Percentiles rank a stretch among this genome's conserved stretches.
phyloP scores from a whole-genome alignment of 1,140 invertebrate species.

The Helicoverpa zea region DNA sequence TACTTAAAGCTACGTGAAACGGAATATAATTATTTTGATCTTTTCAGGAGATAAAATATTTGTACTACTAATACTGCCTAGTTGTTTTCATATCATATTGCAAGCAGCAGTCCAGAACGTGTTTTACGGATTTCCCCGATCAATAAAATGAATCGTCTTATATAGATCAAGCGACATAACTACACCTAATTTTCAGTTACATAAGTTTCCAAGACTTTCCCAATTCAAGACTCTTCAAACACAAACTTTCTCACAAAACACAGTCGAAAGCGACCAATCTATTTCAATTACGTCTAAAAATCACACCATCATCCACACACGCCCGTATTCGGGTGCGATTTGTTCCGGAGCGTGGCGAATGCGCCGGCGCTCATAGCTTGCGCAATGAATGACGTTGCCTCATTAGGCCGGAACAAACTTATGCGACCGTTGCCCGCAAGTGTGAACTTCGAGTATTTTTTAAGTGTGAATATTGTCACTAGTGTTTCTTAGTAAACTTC shows the following conservation, averaged over 20 bases:
- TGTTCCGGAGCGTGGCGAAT: slow-evolving; percentile 78
- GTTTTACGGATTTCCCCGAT: no score
- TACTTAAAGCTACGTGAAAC: neutral
- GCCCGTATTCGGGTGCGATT: slow-evolving; percentile 75
- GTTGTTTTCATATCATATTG: no score
- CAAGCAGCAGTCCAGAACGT: no score
- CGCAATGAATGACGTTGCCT: slow-evolving; percentile 72
- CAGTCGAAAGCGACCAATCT: slow-evolving; percentile 33
- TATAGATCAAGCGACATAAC: no score
- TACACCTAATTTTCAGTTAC: no score
- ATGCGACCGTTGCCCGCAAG: slow-evolving; percentile 44
- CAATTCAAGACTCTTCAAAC: slow-evolving; percentile 1
- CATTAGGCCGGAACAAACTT: slow-evolving; percentile 78
- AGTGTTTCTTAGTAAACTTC: slow-evolving; percentile 19
- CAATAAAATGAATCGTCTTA: no score
- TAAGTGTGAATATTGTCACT: slow-evolving; percentile 38
- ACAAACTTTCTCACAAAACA: slow-evolving; percentile 10
- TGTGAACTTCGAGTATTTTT: slow-evolving; percentile 40
- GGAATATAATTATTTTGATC: no score
- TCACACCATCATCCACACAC: slow-evolving; percentile 62
- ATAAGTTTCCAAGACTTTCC: neutral
- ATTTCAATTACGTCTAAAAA: slow-evolving; percentile 55
- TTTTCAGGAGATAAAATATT: no score
- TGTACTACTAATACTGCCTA: no score
- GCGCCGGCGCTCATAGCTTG: slow-evolving; percentile 68